A percentile compares a stretch with the other conserved stretches of the same genome.
Conservation (phyloP, 2,113 vertebrate genomes). For the Psittacula cyanocephala region DNA sequence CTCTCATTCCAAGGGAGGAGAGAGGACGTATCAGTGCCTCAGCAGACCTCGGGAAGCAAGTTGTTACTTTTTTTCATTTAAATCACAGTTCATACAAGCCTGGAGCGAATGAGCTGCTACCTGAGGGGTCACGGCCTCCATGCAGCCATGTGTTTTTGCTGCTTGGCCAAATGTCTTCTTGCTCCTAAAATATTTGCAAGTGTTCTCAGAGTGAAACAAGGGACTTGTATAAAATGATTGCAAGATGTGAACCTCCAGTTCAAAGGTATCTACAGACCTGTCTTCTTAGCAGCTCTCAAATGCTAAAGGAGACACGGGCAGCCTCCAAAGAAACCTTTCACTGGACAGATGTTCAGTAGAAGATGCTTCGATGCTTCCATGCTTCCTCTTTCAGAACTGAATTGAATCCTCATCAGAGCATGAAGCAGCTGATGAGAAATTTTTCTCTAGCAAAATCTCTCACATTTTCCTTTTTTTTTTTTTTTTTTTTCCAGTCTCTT, state of each 20-base stretch:
- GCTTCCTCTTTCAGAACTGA: neutral
- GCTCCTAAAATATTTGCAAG: neutral
- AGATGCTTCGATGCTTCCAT: neutral
- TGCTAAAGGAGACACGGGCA: neutral
- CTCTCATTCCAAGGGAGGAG: neutral
- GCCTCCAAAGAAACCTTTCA: neutral
- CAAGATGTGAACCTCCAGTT: neutral
- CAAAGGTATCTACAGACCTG: neutral
- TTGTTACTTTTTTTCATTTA: neutral
- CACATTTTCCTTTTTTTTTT: neutral
- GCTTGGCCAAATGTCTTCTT: neutral
- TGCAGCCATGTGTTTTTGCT: neutral
- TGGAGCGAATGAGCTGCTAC: constrained; percentile 12
- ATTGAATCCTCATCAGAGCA: neutral
- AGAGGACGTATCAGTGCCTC: neutral
- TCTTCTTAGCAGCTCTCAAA: neutral
- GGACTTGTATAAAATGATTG: neutral
- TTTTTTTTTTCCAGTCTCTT: neutral
- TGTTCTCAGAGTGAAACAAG: neutral
- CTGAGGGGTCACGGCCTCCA: neutral
- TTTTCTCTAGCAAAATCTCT: neutral
- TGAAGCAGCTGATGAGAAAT: neutral
- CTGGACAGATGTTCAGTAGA: neutral
- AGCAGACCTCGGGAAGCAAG: neutral
- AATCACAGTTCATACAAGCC: constrained; percentile 21